Evolutionary conservation across 2,113 vertebrate species (phyloP).

Genomic region (Scolopax mira): DNA sequence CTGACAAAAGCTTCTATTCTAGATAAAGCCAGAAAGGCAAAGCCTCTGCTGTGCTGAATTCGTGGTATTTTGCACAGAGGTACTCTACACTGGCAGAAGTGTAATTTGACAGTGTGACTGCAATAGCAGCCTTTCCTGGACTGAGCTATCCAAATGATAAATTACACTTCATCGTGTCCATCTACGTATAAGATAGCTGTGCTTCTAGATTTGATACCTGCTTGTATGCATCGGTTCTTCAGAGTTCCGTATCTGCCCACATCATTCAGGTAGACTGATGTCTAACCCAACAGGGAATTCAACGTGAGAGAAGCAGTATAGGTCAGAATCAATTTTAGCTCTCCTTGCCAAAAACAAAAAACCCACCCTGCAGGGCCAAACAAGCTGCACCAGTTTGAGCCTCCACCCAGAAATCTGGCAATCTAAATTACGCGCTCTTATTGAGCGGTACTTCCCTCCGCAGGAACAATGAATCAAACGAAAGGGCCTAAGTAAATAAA

Average conservation of each 20-base stretch:
- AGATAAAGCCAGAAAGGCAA: not conserved
- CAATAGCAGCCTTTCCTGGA: not conserved
- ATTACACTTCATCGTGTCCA: not conserved
- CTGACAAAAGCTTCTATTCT: not conserved
- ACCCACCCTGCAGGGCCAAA: not conserved
- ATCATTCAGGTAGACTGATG: not conserved
- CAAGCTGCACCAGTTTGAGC: slow-evolving; percentile 17
- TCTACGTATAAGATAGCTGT: rapidly evolving
- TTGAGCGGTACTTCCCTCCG: slow-evolving; percentile 53
- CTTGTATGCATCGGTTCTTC: not conserved
- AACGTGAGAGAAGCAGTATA: not conserved
- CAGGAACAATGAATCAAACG: slow-evolving; percentile 63
- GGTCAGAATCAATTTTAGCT: not conserved
- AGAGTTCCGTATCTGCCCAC: not conserved
- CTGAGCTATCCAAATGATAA: not conserved
- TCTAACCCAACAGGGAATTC: not conserved
- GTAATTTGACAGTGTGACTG: not conserved
- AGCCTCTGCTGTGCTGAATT: not conserved
- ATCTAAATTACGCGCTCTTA: slow-evolving; percentile 45
- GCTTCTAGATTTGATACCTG: not conserved
- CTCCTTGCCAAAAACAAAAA: not conserved
- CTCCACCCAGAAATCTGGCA: slow-evolving; percentile 61
- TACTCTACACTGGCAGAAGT: not conserved
- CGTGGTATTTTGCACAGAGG: not conserved
- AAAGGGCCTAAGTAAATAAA: slow-evolving; percentile 50